Conservation (phyloP, 2,113 vertebrate species). For the Pseudonaja textilis region DNA sequence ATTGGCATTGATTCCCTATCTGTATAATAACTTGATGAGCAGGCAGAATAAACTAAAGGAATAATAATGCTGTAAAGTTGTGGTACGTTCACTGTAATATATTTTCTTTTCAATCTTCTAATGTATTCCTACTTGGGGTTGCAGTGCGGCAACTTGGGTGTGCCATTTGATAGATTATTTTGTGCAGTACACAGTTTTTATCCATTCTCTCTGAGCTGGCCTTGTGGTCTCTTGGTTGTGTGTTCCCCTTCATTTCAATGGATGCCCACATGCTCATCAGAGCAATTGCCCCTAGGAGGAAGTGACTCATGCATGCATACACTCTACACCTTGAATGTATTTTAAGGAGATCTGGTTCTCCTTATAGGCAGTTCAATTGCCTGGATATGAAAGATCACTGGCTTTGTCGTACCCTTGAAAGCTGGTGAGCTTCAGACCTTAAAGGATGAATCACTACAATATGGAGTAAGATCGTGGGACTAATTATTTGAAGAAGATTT, state of each 20-base stretch:
- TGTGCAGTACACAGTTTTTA: not conserved
- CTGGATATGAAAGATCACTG: conserved; percentile 39
- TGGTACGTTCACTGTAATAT: not conserved
- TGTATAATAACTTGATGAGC: not conserved
- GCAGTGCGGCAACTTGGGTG: not conserved
- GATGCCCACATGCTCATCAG: too few species aligned
- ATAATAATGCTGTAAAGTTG: not conserved
- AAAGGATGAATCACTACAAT: conserved; percentile 17
- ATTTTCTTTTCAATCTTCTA: not conserved
- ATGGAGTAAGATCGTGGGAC: conserved; percentile 49
- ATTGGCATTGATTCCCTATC: not conserved
- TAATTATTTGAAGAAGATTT: conserved; percentile 55
- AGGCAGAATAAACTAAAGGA: not conserved
- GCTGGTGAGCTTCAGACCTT: not conserved
- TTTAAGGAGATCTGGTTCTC: not conserved
- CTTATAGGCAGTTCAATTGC: not conserved
- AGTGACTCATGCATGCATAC: not conserved
- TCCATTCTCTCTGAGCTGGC: not conserved
- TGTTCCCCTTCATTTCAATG: not conserved
- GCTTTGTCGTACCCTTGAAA: conserved; percentile 28
- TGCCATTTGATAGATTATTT: not conserved
- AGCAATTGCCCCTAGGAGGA: not conserved
- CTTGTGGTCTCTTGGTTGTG: not conserved
- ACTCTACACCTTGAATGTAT: not conserved
- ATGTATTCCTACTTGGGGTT: not conserved